phyloP scores from a whole-genome alignment of 92 coral and sea anemone species.

The Umimayanthus chanpuru region DNA sequence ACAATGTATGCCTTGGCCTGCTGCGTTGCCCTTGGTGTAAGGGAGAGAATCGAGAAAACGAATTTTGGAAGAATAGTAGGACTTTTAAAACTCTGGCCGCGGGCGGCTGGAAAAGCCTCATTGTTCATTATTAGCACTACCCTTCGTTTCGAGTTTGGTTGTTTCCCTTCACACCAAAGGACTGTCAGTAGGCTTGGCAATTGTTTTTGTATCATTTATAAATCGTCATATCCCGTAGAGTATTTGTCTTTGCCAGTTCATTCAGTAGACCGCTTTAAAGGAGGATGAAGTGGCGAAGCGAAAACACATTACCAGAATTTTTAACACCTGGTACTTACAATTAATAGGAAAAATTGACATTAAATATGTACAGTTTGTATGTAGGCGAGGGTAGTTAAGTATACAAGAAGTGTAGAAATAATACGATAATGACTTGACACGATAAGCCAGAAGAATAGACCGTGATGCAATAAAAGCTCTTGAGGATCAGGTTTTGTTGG shows the following conservation, averaged over 20 bases:
- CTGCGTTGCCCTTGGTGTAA: not conserved
- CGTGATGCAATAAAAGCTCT: not conserved
- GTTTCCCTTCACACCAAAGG: too few species aligned
- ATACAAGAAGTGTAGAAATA: not conserved
- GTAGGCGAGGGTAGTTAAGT: not conserved
- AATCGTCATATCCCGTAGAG: too few species aligned
- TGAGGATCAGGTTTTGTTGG: not conserved
- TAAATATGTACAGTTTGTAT: constrained; percentile 31
- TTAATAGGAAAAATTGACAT: not conserved
- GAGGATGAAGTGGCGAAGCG: not conserved
- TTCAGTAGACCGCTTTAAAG: not conserved
- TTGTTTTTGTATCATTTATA: not conserved
- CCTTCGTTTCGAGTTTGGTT: not conserved
- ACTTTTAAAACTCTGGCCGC: not conserved
- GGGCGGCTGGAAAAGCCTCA: constrained; percentile 5
- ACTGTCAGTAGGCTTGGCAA: not conserved
- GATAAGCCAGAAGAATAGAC: not conserved
- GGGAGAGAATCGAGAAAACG: not conserved
- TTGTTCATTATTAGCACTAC: too few species aligned
- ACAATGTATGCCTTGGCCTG: not conserved
- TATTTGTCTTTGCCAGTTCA: not conserved
- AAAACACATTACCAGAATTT: not conserved
- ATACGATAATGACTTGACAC: not conserved
- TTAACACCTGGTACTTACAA: not conserved
- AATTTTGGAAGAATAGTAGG: not conserved